Conservation (phyloP, 2,888 invertebrate species). For the Neoascia interrupta region DNA sequence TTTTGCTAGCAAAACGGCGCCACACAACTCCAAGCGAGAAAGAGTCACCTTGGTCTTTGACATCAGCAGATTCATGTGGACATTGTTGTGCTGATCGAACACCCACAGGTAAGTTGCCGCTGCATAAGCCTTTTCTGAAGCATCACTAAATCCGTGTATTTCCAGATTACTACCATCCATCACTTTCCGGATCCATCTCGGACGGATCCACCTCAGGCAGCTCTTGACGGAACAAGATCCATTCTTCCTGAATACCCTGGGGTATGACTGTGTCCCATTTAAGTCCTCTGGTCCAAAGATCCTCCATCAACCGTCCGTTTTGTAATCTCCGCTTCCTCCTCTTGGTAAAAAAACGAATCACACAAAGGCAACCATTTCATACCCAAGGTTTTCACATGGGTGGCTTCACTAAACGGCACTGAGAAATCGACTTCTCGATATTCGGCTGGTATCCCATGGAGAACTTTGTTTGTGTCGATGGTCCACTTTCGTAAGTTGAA, state of each 20-base stretch:
- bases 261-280: conserved; percentile 34
- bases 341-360: conserved; percentile 22
- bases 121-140: conserved; percentile 6
- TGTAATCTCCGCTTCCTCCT: not conserved
- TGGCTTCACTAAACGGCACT: not conserved
- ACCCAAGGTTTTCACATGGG: conserved; percentile 18
- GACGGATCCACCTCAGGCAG: not conserved
- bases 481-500: conserved; percentile 49
- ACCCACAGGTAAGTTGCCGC: not conserved
- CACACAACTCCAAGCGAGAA: no score
- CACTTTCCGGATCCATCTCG: not conserved
- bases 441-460: conserved; percentile 2
- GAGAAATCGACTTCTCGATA: conserved; percentile 3
- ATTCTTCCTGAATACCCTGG: not conserved
- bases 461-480: conserved; percentile 3
- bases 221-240: not conserved
- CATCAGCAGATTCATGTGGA: no score
- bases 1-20: no score
- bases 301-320: conserved; percentile 52
- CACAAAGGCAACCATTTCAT: conserved; percentile 26
- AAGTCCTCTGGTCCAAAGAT: conserved; percentile 34
- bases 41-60: no score
- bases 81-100: no score
- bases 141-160: conserved; percentile 44
- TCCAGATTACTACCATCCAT: not conserved